phyloP scores from a whole-genome alignment of 2,888 invertebrate species.

The Drosophila anceps region DNA sequence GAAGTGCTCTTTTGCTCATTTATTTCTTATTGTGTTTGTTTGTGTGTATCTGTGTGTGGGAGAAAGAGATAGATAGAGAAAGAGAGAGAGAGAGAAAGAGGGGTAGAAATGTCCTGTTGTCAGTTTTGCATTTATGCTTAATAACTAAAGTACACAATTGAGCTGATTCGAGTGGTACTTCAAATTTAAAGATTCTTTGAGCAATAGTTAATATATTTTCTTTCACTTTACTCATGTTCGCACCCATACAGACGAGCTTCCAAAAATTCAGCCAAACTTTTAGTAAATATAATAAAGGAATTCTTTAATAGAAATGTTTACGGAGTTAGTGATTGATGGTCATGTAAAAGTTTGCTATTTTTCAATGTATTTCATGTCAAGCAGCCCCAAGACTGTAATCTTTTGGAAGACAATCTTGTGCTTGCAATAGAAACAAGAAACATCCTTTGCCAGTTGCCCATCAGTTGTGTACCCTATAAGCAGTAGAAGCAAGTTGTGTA shows the following conservation, averaged over 20 bases:
- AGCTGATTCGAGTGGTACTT: neutral
- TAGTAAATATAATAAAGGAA: neutral
- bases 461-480: too few relatives aligned
- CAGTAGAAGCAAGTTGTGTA: neutral
- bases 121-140: neutral
- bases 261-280: neutral
- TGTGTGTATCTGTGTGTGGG: neutral
- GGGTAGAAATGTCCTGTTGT: slow-evolving; percentile 1
- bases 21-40: slow-evolving; percentile 17
- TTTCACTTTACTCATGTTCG: neutral
- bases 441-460: neutral
- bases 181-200: neutral
- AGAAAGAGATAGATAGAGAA: neutral
- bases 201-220: neutral
- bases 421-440: neutral
- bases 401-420: neutral
- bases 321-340: neutral
- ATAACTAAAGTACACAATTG: slow-evolving; percentile 2
- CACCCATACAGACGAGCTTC: neutral
- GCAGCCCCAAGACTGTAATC: neutral
- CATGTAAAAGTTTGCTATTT: neutral
- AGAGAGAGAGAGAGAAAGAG: neutral
- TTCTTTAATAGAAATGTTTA: neutral
- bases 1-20: slow-evolving; percentile 43
- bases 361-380: slow-evolving; percentile 5